Conservation (phyloP, 1,140 invertebrate genomes). For the Dinothrombium tinctorium region DNA sequence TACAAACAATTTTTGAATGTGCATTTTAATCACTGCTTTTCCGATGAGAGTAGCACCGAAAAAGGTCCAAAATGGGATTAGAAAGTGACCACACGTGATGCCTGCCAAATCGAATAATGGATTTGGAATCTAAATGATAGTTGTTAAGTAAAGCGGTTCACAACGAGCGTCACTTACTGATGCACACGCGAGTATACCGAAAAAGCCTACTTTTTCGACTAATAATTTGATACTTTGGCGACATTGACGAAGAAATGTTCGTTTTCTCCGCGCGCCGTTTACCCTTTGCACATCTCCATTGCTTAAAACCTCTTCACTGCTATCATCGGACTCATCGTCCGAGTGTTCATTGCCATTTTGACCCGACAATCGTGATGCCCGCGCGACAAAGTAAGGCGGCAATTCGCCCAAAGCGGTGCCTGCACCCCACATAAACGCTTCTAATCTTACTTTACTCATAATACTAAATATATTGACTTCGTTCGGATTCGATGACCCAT, state of each 20-base stretch:
- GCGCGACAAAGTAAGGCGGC: conserved; percentile 88
- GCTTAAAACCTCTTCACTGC: conserved; percentile 15
- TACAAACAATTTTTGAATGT: conserved; percentile 93
- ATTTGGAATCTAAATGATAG: conserved; percentile 98
- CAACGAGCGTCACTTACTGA: too few species aligned
- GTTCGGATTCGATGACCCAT: conserved; percentile 11
- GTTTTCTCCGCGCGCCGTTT: neutral
- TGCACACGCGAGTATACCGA: conserved; percentile 89
- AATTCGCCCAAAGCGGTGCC: conserved; percentile 92
- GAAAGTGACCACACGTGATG: conserved; percentile 92
- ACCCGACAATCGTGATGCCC: conserved; percentile 17
- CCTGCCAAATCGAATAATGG: conserved; percentile 95
- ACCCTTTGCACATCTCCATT: neutral
- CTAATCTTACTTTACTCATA: conserved; percentile 84
- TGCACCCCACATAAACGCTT: conserved; percentile 89
- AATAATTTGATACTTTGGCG: conserved; percentile 23
- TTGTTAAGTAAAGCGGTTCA: conserved; percentile 20
- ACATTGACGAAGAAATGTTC: neutral
- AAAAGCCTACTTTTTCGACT: conserved; percentile 84
- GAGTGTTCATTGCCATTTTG: conserved; percentile 19
- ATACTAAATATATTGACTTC: conserved; percentile 46
- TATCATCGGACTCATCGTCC: conserved; percentile 8
- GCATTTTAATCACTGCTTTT: conserved; percentile 97
- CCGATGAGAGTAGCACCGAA: conserved; percentile 96
- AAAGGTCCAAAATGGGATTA: conserved; percentile 99